Conservation (phyloP, 2,797 vertebrate genomes). For the Onychomys leucogaster region DNA sequence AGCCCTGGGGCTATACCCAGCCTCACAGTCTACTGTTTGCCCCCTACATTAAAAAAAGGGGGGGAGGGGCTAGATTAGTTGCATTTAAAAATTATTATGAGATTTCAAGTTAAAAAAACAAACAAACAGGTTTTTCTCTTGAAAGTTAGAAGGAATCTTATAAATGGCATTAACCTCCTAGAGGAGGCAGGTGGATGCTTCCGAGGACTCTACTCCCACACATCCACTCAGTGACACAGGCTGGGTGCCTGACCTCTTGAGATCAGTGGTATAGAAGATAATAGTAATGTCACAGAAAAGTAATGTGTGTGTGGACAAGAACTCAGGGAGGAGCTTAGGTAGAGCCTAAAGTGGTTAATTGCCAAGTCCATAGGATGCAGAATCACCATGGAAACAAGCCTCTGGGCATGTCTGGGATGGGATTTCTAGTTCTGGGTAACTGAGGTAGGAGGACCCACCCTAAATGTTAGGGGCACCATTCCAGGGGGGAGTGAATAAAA, state of each 20-base stretch:
- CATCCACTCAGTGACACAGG: not conserved
- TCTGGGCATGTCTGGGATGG: not conserved
- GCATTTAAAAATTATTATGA: conserved; percentile 21
- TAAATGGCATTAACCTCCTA: not conserved
- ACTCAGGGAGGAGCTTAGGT: not conserved
- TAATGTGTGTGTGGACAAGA: not conserved
- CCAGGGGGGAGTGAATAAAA: not conserved
- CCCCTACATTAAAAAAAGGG: not conserved
- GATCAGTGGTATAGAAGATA: not conserved
- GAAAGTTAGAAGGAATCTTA: not conserved
- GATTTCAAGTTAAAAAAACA: conserved; percentile 30
- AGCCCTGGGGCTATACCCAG: not conserved
- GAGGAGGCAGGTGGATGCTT: not conserved
- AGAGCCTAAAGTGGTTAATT: not conserved
- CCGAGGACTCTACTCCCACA: fast-evolving
- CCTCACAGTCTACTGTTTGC: not conserved
- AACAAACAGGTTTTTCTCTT: not conserved
- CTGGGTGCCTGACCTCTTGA: not conserved
- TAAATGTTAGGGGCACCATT: not conserved
- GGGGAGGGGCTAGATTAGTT: not conserved
- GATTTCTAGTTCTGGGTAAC: not conserved
- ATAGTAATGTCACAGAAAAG: not conserved
- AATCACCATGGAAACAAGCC: not conserved
- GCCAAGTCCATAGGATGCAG: not conserved
- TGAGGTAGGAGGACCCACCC: not conserved